These are phyloP conservation scores for Gobius niger DNA, from an alignment of 2,113 vertebrate species.

Conservation along the genomic window DNA sequence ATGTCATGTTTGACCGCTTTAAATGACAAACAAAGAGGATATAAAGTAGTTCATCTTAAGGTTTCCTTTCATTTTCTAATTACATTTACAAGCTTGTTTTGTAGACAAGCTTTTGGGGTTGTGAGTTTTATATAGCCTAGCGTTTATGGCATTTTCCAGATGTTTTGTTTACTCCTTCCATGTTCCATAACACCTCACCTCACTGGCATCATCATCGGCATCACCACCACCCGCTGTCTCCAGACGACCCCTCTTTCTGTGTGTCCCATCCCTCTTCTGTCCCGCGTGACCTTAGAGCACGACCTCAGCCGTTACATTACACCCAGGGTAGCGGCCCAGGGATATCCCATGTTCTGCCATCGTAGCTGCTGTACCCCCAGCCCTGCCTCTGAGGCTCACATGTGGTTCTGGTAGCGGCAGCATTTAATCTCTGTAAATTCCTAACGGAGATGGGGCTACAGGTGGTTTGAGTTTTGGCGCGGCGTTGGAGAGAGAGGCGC, in stretches of 20 bases:
- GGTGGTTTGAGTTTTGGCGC: constrained; percentile 74
- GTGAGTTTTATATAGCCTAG: background rate
- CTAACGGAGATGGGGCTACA: constrained; percentile 58
- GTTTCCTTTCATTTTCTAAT: too few relatives aligned
- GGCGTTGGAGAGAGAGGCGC: constrained; percentile 22
- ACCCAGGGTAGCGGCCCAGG: constrained; percentile 17
- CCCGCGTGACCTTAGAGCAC: constrained; percentile 6
- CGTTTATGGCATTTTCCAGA: background rate
- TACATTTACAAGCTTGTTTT: too few relatives aligned
- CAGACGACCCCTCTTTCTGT: background rate
- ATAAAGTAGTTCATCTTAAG: too few relatives aligned
- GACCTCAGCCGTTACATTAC: constrained; percentile 30
- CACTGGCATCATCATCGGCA: background rate
- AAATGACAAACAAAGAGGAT: too few relatives aligned
- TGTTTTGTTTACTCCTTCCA: background rate
- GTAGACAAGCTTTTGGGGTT: background rate
- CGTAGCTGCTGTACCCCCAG: constrained; percentile 20
- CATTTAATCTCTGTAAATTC: constrained; percentile 67
- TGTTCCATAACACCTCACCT: background rate
- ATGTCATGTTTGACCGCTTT: too few relatives aligned
- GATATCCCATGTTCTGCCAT: constrained; percentile 38
- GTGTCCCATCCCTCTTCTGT: background rate
- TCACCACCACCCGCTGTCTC: background rate
- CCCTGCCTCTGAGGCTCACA: constrained; percentile 47
- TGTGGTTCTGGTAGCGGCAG: constrained; percentile 65